Evolutionary conservation across 2,888 invertebrate genomes (phyloP).

Genomic region (Torymus tubicola): DNA sequence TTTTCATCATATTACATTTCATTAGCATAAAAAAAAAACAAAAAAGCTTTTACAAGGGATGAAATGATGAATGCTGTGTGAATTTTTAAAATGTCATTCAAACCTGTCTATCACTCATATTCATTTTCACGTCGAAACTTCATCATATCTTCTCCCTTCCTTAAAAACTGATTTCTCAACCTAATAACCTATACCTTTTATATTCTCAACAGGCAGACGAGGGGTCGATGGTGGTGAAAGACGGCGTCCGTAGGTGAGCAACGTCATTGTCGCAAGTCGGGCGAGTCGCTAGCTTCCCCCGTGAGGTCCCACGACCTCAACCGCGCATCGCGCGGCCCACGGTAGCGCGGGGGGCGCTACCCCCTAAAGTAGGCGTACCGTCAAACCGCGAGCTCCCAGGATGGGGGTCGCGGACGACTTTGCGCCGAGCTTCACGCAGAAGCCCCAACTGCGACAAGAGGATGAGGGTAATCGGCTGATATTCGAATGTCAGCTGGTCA

Average conservation of each 20-base stretch:
- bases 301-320: neutral
- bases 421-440: slow-evolving; percentile 98
- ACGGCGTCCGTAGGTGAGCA: slow-evolving; percentile 38
- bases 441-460: slow-evolving; percentile 97
- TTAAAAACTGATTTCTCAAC: too few relatives aligned
- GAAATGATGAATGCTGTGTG: too few relatives aligned
- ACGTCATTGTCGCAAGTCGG: slow-evolving; percentile 22
- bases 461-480: slow-evolving; percentile 96
- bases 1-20: too few relatives aligned
- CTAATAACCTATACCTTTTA: too few relatives aligned
- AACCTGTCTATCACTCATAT: too few relatives aligned
- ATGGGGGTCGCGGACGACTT: slow-evolving; percentile 95
- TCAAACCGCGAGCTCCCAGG: slow-evolving; percentile 27
- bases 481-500: slow-evolving; percentile 94
- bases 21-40: too few relatives aligned
- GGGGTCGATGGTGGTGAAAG: slow-evolving; percentile 48
- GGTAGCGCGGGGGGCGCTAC: slow-evolving; percentile 24
- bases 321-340: slow-evolving; percentile 23
- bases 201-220: neutral
- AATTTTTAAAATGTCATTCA: too few relatives aligned
- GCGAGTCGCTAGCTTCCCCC: neutral
- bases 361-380: neutral
- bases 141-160: too few relatives aligned
- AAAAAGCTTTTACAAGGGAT: too few relatives aligned
- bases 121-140: too few relatives aligned